Evolutionary conservation across 2,113 vertebrate species (phyloP).

Genomic region (Sylvia atricapilla): DNA sequence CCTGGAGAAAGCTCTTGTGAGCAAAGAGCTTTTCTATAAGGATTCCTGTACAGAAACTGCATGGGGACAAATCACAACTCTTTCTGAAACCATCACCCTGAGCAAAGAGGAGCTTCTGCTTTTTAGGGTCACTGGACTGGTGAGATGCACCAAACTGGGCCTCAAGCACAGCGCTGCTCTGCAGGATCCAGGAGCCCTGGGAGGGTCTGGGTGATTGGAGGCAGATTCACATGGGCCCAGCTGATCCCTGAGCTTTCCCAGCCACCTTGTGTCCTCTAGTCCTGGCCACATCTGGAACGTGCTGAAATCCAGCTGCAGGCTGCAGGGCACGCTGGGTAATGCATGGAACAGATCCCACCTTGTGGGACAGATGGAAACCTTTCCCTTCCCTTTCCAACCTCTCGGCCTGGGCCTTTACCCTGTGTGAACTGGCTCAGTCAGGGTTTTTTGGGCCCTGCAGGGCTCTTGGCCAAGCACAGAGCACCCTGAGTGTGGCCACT

Average conservation of each 20-base stretch:
- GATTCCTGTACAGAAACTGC: background rate
- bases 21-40: background rate
- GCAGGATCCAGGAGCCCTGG: background rate
- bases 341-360: background rate
- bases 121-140: background rate
- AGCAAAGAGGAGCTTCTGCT: background rate
- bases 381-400: no score
- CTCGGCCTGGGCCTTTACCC: background rate
- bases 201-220: rapidly evolving
- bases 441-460: background rate
- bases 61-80: background rate
- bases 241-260: background rate
- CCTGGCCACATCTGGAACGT: background rate
- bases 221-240: background rate
- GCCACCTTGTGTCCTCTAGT: background rate
- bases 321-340: rapidly evolving
- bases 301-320: background rate
- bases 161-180: background rate
- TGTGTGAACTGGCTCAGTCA: background rate
- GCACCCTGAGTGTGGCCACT: background rate
- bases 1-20: background rate
- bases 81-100: background rate
- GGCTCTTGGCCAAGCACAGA: background rate
- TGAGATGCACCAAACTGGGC: background rate
- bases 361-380: no score